Evolutionary conservation across 2,113 vertebrate genomes (phyloP).

Genomic region (Chauna torquata): DNA sequence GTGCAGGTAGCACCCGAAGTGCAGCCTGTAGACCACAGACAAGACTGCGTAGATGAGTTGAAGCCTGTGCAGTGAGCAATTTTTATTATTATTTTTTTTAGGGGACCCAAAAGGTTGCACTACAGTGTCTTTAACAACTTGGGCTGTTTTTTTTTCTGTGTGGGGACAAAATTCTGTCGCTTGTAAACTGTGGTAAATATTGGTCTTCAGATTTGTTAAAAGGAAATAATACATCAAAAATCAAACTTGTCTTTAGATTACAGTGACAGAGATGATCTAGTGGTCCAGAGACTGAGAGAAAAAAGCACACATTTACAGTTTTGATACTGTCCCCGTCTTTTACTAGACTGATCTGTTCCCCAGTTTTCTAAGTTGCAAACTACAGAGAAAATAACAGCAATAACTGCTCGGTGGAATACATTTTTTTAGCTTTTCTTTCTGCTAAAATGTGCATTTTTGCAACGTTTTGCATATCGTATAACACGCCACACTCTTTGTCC

Average conservation of each 20-base stretch:
- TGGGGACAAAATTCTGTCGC: neutral
- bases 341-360: neutral
- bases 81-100: neutral
- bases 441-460: neutral
- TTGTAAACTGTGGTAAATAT: neutral
- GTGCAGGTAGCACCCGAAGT: neutral
- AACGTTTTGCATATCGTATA: neutral
- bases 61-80: neutral
- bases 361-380: neutral
- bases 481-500: neutral
- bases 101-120: neutral
- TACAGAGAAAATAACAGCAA: neutral
- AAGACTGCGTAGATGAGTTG: neutral
- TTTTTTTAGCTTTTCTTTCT: neutral
- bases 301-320: neutral
- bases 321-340: neutral
- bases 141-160: neutral
- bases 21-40: neutral
- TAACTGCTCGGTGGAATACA: neutral
- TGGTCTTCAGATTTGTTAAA: neutral
- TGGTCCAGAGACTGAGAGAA: neutral
- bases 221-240: neutral
- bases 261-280: neutral
- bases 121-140: neutral
- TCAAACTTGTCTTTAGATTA: neutral